phyloP scores from a whole-genome alignment of 2,888 invertebrate species.

The Pilophorus perplexus region DNA sequence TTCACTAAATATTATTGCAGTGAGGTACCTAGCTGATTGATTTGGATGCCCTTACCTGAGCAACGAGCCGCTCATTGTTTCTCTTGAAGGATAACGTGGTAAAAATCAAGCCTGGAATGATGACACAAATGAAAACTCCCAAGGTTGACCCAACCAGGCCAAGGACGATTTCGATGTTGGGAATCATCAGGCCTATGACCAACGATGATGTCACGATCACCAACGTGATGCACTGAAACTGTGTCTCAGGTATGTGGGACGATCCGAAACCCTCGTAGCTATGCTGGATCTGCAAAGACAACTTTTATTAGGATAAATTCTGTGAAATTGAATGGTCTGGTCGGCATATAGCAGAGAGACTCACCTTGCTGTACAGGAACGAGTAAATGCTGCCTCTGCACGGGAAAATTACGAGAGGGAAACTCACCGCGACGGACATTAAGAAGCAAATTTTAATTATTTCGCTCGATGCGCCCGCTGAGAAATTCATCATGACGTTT shows the following conservation, averaged over 20 bases:
- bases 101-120: constrained; percentile 89
- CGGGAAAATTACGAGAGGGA: constrained; percentile 95
- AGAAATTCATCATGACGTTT: constrained; percentile 85
- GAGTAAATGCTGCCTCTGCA: constrained; percentile 92
- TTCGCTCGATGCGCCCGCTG: constrained; percentile 77
- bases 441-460: constrained; percentile 93
- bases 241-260: constrained; percentile 73
- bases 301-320: no score
- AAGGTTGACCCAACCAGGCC: constrained; percentile 94
- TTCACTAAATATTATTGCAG: no score
- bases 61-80: constrained; percentile 76
- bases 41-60: constrained; percentile 61
- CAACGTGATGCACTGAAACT: constrained; percentile 80
- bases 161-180: constrained; percentile 90
- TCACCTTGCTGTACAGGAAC: constrained; percentile 64
- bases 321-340: no score
- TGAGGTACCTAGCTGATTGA: no score
- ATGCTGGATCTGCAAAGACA: constrained; percentile 33
- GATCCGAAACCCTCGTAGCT: constrained; percentile 41
- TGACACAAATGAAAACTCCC: constrained; percentile 87
- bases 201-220: constrained; percentile 74
- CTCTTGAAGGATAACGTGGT: constrained; percentile 78
- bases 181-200: constrained; percentile 78
- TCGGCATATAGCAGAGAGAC: no score
- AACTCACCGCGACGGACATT: constrained; percentile 90